Conservation (phyloP, 2,113 vertebrate species). For the Cairina moschata region DNA sequence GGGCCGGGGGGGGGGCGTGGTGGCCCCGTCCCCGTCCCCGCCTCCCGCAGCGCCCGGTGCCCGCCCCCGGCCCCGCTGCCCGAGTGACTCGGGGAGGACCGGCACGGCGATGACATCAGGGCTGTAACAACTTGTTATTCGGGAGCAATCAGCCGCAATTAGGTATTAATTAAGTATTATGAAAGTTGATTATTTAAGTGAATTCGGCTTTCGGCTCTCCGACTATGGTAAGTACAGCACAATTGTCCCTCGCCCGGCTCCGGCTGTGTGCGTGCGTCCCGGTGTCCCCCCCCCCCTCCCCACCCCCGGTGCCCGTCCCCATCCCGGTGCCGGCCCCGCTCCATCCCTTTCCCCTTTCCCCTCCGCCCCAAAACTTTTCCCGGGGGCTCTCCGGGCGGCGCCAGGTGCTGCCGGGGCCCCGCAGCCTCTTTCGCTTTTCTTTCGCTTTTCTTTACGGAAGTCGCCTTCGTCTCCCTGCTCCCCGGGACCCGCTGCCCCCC, state of each 20-base stretch:
- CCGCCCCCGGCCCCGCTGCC: constrained; percentile 69
- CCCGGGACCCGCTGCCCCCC: not conserved
- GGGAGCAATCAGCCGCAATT: constrained; percentile 80
- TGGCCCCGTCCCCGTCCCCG: not conserved
- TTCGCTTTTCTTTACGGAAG: constrained; percentile 78
- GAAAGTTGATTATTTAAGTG: constrained; percentile 99
- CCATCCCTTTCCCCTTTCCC: not conserved
- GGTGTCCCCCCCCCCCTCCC: not conserved
- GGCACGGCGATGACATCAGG: constrained; percentile 81
- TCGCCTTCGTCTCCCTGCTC: constrained; percentile 8
- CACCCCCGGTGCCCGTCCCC: not conserved
- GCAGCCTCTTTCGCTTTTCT: constrained; percentile 76
- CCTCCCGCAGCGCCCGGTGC: constrained; percentile 26
- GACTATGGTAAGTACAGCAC: constrained; percentile 93
- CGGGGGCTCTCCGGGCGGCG: not conserved
- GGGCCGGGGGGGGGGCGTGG: too few relatives aligned
- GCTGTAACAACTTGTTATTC: constrained; percentile 80
- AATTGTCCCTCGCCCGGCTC: constrained; percentile 14
- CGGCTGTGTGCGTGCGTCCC: too few relatives aligned
- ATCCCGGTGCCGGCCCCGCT: not conserved
- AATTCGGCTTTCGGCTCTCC: constrained; percentile 98
- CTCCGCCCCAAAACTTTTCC: not conserved
- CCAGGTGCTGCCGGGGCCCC: not conserved
- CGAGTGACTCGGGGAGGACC: constrained; percentile 75
- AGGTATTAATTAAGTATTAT: constrained; percentile 91